These are phyloP conservation scores for Argyresthia goedartella DNA, from an alignment of 2,888 invertebrate genomes.

Conservation along the genomic window DNA sequence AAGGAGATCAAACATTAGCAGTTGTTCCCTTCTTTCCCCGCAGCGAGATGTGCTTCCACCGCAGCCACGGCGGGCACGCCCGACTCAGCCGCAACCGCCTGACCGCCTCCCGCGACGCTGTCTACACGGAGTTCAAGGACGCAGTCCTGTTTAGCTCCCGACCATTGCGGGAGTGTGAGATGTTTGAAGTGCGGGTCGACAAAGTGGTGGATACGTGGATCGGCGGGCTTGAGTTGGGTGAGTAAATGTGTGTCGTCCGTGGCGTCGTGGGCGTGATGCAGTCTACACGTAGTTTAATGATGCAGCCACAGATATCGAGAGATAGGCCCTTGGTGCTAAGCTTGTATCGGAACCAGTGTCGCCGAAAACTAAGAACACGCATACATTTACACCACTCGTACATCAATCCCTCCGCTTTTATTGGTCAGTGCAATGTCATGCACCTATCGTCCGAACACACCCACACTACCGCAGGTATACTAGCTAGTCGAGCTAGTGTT, in stretches of 20 bases:
- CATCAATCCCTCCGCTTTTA: too few species aligned
- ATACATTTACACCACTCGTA: too few species aligned
- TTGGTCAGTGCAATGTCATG: too few species aligned
- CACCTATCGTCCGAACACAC: too few species aligned
- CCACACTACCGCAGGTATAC: too few species aligned
- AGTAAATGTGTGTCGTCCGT: background rate
- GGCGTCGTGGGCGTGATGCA: background rate
- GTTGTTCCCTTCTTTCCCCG: background rate
- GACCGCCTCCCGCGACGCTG: constrained; percentile 88
- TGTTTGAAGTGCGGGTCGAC: constrained; percentile 92
- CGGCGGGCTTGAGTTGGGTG: constrained; percentile 90
- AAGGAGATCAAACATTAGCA: too few species aligned
- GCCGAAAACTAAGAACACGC: too few species aligned
- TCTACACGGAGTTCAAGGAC: constrained; percentile 93
- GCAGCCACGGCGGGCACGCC: constrained; percentile 90
- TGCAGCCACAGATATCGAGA: too few species aligned
- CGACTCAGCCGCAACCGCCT: constrained; percentile 85
- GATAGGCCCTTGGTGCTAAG: too few species aligned
- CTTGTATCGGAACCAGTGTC: too few species aligned
- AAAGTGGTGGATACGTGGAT: constrained; percentile 94
- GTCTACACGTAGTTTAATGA: background rate
- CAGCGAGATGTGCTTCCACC: constrained; percentile 89
- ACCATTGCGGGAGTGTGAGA: constrained; percentile 88
- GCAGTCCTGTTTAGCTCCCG: constrained; percentile 93
- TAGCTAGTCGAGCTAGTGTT: too few species aligned